Conservation (phyloP, 35 echinoderm and acorn worm species). For the Heliocidaris tuberculata region DNA sequence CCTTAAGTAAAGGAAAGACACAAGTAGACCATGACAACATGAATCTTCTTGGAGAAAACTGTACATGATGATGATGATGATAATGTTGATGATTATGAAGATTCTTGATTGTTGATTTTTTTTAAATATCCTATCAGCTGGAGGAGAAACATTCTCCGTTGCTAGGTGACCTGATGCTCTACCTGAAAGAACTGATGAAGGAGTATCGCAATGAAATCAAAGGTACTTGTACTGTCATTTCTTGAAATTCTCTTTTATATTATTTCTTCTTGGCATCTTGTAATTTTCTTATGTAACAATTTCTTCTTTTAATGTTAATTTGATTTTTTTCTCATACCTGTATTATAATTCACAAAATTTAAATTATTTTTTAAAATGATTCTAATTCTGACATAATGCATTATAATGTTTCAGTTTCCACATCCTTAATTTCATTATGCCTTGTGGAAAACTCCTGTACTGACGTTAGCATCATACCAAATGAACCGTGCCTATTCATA, state of each 20-base stretch:
- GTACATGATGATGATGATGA: background rate
- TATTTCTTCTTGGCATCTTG: background rate
- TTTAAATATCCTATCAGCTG: conserved; percentile 54
- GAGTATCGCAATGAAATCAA: conserved; percentile 97
- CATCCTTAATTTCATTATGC: too few species aligned
- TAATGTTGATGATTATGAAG: background rate
- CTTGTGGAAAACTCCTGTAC: too few species aligned
- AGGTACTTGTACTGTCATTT: conserved; percentile 27
- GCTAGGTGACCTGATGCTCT: conserved; percentile 84
- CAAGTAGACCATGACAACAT: too few species aligned
- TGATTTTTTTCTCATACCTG: too few species aligned
- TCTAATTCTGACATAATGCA: too few species aligned
- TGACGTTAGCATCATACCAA: too few species aligned
- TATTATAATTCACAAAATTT: too few species aligned
- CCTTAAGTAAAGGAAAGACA: too few species aligned
- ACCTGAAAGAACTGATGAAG: conserved; percentile 92
- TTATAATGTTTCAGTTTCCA: too few species aligned
- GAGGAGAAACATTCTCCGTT: conserved; percentile 86
- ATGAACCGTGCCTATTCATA: too few species aligned
- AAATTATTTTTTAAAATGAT: too few species aligned
- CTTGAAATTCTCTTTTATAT: background rate
- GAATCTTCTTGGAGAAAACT: too few species aligned
- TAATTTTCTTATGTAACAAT: background rate
- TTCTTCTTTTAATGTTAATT: background rate
- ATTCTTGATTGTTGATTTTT: background rate